Evolutionary conservation across 2,113 vertebrate genomes (phyloP).

Genomic region (Pristiophorus japonicus): DNA sequence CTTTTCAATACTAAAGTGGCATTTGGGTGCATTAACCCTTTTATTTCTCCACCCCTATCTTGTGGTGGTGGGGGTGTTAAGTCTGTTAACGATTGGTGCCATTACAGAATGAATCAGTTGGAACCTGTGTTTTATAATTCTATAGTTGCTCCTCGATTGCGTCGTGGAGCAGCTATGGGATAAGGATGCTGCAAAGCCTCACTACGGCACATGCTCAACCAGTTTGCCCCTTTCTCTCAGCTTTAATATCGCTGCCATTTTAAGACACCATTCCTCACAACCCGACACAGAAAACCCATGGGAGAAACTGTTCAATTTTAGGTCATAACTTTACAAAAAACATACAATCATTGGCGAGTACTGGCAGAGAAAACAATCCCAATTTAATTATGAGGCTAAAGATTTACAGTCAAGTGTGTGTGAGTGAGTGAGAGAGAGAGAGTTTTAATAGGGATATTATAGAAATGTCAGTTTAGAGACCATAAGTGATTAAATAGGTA

Average conservation of each 20-base stretch:
- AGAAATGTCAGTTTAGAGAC: background rate
- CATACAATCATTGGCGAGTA: no score
- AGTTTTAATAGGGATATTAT: background rate
- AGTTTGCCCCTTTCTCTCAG: background rate
- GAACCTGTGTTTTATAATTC: background rate
- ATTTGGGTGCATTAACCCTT: background rate
- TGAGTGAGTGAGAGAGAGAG: background rate
- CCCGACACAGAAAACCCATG: background rate
- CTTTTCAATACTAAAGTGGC: background rate
- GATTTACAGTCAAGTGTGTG: no score
- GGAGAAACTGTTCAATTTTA: background rate
- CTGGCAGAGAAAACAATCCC: no score
- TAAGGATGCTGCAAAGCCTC: background rate
- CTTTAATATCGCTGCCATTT: background rate
- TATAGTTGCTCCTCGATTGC: background rate
- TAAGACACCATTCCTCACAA: background rate
- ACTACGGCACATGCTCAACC: background rate
- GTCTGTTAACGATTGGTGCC: background rate
- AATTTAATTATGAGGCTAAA: no score
- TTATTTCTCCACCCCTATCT: no score
- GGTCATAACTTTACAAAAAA: background rate
- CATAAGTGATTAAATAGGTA: background rate
- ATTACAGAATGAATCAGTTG: background rate
- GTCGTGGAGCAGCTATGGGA: background rate
- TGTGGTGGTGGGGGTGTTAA: background rate